Conservation (phyloP, 1,140 invertebrate genomes). For the Arctopsyche grandis region DNA sequence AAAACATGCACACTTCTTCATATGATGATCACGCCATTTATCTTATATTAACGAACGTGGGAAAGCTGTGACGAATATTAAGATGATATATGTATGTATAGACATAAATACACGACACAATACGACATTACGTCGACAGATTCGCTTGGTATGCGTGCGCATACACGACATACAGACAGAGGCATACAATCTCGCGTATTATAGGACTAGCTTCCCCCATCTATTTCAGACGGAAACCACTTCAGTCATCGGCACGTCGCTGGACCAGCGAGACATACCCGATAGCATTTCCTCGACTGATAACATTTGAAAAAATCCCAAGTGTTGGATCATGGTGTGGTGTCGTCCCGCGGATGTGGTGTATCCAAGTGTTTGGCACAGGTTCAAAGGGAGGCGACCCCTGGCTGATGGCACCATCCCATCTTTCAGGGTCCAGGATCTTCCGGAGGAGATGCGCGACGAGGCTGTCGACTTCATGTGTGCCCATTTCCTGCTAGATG, state of each 20-base stretch:
- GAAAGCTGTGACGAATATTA: too few relatives aligned
- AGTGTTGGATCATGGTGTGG: conserved; percentile 34
- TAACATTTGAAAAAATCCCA: background rate
- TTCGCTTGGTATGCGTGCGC: too few relatives aligned
- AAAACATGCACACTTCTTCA: too few relatives aligned
- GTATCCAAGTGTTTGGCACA: conserved; percentile 41
- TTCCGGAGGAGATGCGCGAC: conserved; percentile 29
- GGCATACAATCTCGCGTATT: background rate
- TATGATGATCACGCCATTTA: too few relatives aligned
- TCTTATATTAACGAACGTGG: too few relatives aligned
- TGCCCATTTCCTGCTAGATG: conserved; percentile 41
- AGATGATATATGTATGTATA: too few relatives aligned
- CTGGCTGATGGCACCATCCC: conserved; percentile 28
- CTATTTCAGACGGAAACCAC: background rate
- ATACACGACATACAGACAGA: background rate
- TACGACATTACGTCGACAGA: too few relatives aligned
- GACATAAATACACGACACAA: too few relatives aligned
- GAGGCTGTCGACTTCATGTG: conserved; percentile 49
- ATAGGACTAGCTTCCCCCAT: background rate
- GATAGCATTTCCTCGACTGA: background rate
- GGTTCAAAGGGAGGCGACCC: conserved; percentile 43
- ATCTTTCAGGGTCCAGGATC: conserved; percentile 46
- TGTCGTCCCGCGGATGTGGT: background rate
- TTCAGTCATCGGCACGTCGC: background rate
- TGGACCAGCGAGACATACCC: background rate